A percentile compares a stretch with the other conserved stretches of the same genome.
These are phyloP conservation scores for Steatocranus sp. DNA, from an alignment of 2,797 vertebrate species.

Conservation along the genomic window DNA sequence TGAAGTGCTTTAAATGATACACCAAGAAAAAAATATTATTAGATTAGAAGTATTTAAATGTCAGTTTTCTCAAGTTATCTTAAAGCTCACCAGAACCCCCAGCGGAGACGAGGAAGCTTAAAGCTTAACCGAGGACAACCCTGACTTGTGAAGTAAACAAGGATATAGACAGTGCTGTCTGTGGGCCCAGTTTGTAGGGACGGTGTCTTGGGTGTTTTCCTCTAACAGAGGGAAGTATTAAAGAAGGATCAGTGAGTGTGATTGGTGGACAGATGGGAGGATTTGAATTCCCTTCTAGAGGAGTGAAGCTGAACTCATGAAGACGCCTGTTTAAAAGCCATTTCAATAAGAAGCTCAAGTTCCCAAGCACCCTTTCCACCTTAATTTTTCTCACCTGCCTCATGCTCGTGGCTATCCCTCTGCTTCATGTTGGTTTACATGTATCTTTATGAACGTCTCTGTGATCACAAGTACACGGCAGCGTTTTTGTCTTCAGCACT, in stretches of 20 bases:
- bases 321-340: constrained; percentile 16
- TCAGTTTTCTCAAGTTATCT: background rate
- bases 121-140: background rate
- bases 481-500: background rate
- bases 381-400: constrained; percentile 26
- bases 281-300: constrained; percentile 44
- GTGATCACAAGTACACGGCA: background rate
- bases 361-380: constrained; percentile 20
- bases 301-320: constrained; percentile 21
- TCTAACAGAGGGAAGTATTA: constrained; percentile 56
- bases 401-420: background rate
- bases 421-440: background rate
- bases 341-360: constrained; percentile 1
- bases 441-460: background rate
- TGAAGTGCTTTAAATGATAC: background rate
- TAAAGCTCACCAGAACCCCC: too few relatives aligned
- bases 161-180: background rate
- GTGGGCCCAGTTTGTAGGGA: background rate
- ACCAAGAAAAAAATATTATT: background rate
- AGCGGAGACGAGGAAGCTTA: too few relatives aligned
- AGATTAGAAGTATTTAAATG: background rate
- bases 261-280: constrained; percentile 58
- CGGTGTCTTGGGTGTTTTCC: constrained; percentile 36
- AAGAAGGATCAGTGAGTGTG: constrained; percentile 45
- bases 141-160: constrained; percentile 24